Evolutionary conservation across 2,113 vertebrate species (phyloP).

Genomic region (Pholis gunnellus): DNA sequence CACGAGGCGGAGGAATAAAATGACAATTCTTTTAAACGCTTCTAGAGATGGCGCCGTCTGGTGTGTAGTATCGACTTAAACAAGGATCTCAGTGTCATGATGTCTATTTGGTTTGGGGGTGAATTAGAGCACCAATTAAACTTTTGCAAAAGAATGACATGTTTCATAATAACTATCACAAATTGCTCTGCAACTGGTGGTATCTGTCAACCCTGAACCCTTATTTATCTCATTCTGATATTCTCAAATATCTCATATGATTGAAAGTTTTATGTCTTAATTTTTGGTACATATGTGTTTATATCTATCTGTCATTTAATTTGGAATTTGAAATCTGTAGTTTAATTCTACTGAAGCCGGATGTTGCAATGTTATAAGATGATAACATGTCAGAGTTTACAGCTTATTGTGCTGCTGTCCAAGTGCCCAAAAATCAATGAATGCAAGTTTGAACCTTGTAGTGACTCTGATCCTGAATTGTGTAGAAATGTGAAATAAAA

Average conservation of each 20-base stretch:
- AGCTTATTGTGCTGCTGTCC: not conserved
- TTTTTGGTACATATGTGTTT: not conserved
- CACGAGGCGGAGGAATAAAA: not conserved
- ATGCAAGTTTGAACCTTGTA: not conserved
- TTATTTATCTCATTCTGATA: not conserved
- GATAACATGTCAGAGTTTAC: not conserved
- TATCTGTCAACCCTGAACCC: not conserved
- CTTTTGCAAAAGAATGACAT: not conserved
- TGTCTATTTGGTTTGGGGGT: not conserved
- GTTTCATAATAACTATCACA: not conserved
- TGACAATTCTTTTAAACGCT: not conserved
- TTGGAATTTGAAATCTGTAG: not conserved
- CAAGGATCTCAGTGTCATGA: not conserved
- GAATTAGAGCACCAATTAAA: not conserved
- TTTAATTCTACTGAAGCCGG: not conserved
- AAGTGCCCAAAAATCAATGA: not conserved
- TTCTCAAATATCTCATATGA: not conserved
- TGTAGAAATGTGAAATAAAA: not conserved
- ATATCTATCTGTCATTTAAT: not conserved
- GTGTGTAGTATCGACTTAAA: not conserved
- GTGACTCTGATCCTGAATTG: not conserved
- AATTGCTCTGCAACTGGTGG: not conserved
- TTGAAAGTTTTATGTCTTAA: not conserved
- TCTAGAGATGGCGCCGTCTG: not conserved
- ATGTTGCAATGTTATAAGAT: not conserved